Evolutionary conservation across 2,113 vertebrate species (phyloP), one percentile per base, ranked within the genome.

Genomic region (Eulemur rufifrons): DNA sequence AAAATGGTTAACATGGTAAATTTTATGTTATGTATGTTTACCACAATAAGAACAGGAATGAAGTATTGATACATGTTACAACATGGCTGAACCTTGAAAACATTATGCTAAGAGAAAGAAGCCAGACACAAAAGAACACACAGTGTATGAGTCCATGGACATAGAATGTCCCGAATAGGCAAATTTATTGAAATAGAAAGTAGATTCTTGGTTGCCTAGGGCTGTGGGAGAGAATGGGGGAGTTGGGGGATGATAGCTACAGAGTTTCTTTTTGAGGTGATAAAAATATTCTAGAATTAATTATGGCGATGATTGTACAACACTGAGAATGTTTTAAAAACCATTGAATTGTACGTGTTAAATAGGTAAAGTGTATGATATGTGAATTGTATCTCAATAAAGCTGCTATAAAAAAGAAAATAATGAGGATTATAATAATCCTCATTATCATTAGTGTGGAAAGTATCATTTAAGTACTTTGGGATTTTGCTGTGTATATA

Each of bases 201-300:
- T 76, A 42, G 54, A 59, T 47, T 66, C 47, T 7, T 89, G 78
- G 25, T 32, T 95, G 78, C 63, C 80, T 47, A 66, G 64, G 21
- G 20, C 39, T 95, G 39, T 11, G 11, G 23, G 56, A 84, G 15
- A 8, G 47, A 78, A 92, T 63, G 50, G 21, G 68, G 27, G n/a
- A 52, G n/a, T 69, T 89, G 0, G 27, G n/a, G 20, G 6, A 63
- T 92, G 21, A 88, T 20, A 88, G 37, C 12, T 39, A 39, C 83
- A 89, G 29, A 89, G 29, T 63, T 42, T 89, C 32, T 71, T 92
- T 84, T 42, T 63, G n/a, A 84, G 64, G 7, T 78, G 21, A 73
- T 83, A 27, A 89, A 96, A 92, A 85, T 88, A 14, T 84, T 96
- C 10, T 71, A 73, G 54, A 95, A 89, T 42, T 73, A 14, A 92